These are phyloP conservation scores for Hestina assimilis DNA, from an alignment of 1,140 invertebrate species.

Conservation along the genomic window DNA sequence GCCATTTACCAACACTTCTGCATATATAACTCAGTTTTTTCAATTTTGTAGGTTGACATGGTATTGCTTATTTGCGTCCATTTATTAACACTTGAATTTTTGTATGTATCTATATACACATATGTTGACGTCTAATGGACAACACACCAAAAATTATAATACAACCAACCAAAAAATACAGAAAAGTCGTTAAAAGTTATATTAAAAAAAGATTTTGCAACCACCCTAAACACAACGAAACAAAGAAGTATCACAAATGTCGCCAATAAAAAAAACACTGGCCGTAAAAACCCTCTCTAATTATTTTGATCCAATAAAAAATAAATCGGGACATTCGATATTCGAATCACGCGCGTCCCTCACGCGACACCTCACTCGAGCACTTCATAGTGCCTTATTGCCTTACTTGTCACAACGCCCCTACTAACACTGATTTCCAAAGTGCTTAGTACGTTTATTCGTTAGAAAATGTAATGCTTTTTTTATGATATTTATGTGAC, in stretches of 20 bases:
- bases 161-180: neutral
- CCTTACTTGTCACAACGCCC: slow-evolving; percentile 30
- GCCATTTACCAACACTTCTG: no score
- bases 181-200: neutral
- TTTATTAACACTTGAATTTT: no score
- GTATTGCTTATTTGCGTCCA: no score
- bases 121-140: no score
- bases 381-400: slow-evolving; percentile 29
- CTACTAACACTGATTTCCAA: slow-evolving; percentile 14
- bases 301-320: slow-evolving; percentile 24
- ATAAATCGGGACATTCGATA: slow-evolving; percentile 15
- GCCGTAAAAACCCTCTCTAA: slow-evolving; percentile 1
- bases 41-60: no score
- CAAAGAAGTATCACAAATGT: neutral
- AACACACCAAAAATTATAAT: neutral
- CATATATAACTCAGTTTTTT: no score
- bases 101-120: no score
- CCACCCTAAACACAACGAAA: neutral
- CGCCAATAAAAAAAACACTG: slow-evolving; percentile 1
- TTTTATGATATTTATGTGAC: no score
- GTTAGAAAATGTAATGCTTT: neutral
- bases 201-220: neutral
- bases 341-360: slow-evolving; percentile 26
- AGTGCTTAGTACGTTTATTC: neutral
- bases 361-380: slow-evolving; percentile 30